Evolutionary conservation across 2,797 vertebrate genomes (phyloP).

Genomic region (Sus cebifrons): DNA sequence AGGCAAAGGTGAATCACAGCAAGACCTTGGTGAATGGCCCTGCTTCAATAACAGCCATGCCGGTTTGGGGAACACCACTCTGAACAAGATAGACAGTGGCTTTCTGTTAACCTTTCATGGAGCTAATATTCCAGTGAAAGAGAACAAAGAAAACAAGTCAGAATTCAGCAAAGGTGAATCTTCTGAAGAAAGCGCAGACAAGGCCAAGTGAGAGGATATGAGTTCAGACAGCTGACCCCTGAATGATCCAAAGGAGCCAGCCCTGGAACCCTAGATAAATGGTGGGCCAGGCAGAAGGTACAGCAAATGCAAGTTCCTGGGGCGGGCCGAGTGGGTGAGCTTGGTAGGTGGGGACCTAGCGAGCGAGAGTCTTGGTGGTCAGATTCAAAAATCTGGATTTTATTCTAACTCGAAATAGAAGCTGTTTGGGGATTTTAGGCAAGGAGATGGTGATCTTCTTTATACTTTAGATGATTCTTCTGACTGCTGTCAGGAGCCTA

Average conservation of each 20-base stretch:
- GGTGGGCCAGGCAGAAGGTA: neutral
- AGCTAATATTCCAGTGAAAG: neutral
- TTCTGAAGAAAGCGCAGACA: neutral
- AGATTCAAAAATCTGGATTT: neutral
- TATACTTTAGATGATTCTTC: neutral
- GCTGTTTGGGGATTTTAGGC: neutral
- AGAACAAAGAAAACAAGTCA: neutral
- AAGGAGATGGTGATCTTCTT: neutral
- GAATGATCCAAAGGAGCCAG: neutral
- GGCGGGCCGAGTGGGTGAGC: neutral
- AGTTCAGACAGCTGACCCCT: neutral
- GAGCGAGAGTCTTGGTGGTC: neutral
- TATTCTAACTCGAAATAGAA: conserved; percentile 13
- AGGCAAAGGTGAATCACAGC: neutral
- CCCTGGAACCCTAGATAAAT: neutral
- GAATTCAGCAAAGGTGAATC: neutral
- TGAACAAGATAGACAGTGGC: neutral
- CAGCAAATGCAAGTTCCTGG: neutral
- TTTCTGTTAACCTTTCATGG: neutral
- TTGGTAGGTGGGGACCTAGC: rapidly evolving
- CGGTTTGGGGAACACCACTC: neutral
- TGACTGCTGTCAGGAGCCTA: neutral
- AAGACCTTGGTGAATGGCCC: neutral
- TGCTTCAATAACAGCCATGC: neutral
- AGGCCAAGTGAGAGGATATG: neutral